phyloP scores from a whole-genome alignment of 2,888 invertebrate genomes.

The Clostera curtula region DNA sequence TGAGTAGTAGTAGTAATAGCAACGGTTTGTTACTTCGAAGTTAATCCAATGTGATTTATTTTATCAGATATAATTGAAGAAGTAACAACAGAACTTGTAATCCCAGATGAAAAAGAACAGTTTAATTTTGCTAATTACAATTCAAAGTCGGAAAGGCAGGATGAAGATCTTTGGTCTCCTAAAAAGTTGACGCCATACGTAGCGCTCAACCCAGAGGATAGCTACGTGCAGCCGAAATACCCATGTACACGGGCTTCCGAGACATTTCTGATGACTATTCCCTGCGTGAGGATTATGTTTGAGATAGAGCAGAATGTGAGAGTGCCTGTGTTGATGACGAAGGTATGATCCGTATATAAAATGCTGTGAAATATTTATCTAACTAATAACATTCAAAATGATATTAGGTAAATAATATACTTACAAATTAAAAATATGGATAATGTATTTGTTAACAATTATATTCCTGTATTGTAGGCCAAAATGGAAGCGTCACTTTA shows the following conservation, averaged over 20 bases:
- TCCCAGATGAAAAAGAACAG: constrained; percentile 65
- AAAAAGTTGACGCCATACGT: constrained; percentile 73
- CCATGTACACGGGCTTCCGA: constrained; percentile 59
- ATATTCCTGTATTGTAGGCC: constrained; percentile 33
- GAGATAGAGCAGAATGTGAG: constrained; percentile 74
- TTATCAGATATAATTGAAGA: constrained; percentile 66
- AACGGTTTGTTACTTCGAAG: not conserved
- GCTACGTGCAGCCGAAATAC: constrained; percentile 51
- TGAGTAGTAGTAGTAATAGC: too few species aligned
- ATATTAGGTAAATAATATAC: too few species aligned
- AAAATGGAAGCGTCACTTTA: constrained; percentile 75
- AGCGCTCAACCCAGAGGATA: constrained; percentile 39
- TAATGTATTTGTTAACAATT: too few species aligned
- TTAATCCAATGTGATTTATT: not conserved
- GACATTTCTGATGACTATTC: constrained; percentile 65
- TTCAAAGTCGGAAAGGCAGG: constrained; percentile 47
- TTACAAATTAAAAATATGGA: too few species aligned
- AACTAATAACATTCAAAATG: too few species aligned
- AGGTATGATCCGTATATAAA: constrained; percentile 35
- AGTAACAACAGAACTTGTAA: constrained; percentile 49
- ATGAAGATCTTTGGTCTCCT: constrained; percentile 83
- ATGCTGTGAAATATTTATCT: too few species aligned
- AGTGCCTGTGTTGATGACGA: constrained; percentile 51
- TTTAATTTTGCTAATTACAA: constrained; percentile 62
- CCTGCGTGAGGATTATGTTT: constrained; percentile 77